Conservation (phyloP, 2,113 vertebrate species). For the Leptobrachium leishanense region DNA sequence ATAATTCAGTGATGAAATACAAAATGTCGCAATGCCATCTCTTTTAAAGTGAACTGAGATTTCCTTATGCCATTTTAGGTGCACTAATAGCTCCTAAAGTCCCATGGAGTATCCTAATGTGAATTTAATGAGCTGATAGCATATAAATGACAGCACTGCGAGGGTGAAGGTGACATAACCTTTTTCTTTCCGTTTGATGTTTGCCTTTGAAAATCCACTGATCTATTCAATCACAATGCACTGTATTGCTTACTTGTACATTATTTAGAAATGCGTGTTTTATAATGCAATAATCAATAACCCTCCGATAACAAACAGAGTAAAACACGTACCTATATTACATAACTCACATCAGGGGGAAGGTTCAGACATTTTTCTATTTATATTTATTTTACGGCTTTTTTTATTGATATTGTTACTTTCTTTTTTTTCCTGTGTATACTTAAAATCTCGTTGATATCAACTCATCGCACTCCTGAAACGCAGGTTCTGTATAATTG, state of each 20-base stretch:
- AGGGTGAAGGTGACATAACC: slow-evolving; percentile 95
- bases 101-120: slow-evolving; percentile 93
- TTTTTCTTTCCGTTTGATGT: slow-evolving; percentile 81
- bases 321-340: not conserved
- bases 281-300: slow-evolving; percentile 58
- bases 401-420: too few species aligned
- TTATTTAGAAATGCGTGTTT: slow-evolving; percentile 66
- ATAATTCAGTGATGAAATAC: slow-evolving; percentile 92
- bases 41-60: slow-evolving; percentile 84
- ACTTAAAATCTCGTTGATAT: too few species aligned
- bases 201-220: slow-evolving; percentile 78
- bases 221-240: slow-evolving; percentile 64
- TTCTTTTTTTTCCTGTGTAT: too few species aligned
- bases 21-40: slow-evolving; percentile 86
- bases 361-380: too few species aligned
- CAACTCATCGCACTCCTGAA: too few species aligned
- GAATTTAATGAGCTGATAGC: slow-evolving; percentile 97
- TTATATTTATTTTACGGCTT: too few species aligned
- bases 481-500: too few species aligned
- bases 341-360: too few species aligned
- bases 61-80: slow-evolving; percentile 91
- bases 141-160: slow-evolving; percentile 85
- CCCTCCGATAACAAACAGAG: slow-evolving; percentile 50
- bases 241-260: slow-evolving; percentile 61
- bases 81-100: slow-evolving; percentile 86